phyloP scores from a whole-genome alignment of 1,140 invertebrate genomes.

The Drosophila seguyi region DNA sequence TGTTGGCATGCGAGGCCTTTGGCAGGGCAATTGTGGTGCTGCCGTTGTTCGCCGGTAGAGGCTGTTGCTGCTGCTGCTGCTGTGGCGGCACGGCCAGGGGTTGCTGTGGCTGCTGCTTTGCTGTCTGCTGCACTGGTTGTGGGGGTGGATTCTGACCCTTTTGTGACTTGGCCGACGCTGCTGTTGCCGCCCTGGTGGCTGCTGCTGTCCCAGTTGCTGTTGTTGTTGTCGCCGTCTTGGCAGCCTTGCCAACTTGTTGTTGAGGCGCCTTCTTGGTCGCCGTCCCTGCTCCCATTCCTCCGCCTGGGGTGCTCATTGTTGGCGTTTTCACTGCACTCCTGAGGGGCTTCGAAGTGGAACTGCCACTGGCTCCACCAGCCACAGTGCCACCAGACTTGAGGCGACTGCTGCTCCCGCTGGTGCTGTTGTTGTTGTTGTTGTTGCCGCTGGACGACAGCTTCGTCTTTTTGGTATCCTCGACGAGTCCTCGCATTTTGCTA shows the following conservation, averaged over 20 bases:
- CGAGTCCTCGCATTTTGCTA: conserved; percentile 77
- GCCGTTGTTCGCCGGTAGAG: conserved; percentile 45
- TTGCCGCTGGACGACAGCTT: conserved; percentile 60
- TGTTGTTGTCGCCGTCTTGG: conserved; percentile 45
- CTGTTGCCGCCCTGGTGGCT: conserved; percentile 28
- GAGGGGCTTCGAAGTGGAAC: conserved; percentile 50
- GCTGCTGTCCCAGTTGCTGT: conserved; percentile 19
- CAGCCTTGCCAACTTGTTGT: conserved; percentile 66
- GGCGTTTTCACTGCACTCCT: conserved; percentile 53
- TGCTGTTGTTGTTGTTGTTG: conserved; percentile 51
- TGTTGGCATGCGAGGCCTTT: conserved; percentile 79
- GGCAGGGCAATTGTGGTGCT: conserved; percentile 73
- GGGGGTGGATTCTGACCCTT: conserved; percentile 64
- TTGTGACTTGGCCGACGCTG: conserved; percentile 49
- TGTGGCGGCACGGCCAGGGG: conserved; percentile 9
- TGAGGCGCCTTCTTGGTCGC: conserved; percentile 50
- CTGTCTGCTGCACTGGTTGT: conserved; percentile 45
- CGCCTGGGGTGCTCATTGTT: conserved; percentile 44
- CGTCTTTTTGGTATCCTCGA: conserved; percentile 79
- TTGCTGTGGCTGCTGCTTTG: conserved; percentile 39
- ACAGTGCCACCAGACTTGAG: conserved; percentile 22
- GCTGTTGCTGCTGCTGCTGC: conserved; percentile 23
- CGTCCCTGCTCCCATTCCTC: conserved; percentile 18
- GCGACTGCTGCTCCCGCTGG: conserved; percentile 29
- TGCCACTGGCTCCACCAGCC: conserved; percentile 44